Conservation (phyloP, 2,888 invertebrate species). For the Limenitis camilla region DNA sequence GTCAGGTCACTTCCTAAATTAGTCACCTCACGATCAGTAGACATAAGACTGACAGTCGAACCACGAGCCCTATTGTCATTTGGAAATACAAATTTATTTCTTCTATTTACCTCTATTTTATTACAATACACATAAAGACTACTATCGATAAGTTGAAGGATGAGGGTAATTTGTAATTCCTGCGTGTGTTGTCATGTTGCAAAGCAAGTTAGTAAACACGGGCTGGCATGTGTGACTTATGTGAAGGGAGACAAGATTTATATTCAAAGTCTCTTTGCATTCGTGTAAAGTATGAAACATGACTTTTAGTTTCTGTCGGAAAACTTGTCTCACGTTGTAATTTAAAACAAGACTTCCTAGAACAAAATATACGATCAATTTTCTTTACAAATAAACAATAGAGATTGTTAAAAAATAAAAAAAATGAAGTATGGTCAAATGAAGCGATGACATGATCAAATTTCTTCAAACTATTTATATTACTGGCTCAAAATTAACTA, state of each 20-base stretch:
- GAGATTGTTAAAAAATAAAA: too few relatives aligned
- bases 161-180: constrained; percentile 7
- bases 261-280: constrained; percentile 29
- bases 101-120: background rate
- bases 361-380: background rate
- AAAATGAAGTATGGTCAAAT: constrained; percentile 30
- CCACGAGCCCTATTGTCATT: constrained; percentile 27
- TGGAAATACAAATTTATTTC: constrained; percentile 15
- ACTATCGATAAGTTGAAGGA: constrained; percentile 2
- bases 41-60: constrained; percentile 35
- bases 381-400: too few relatives aligned
- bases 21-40: constrained; percentile 40
- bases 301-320: constrained; percentile 27
- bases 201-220: constrained; percentile 37
- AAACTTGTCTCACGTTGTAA: constrained; percentile 22
- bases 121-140: background rate
- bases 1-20: constrained; percentile 43
- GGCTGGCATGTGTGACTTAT: constrained; percentile 35
- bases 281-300: constrained; percentile 29
- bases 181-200: constrained; percentile 30
- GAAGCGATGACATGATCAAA: constrained; percentile 57
- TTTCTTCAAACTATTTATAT: constrained; percentile 64
- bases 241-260: constrained; percentile 30
- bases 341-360: constrained; percentile 11
- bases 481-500: constrained; percentile 68